Percentiles rank a stretch among this genome's conserved stretches.
Evolutionary conservation across 2,888 invertebrate genomes (phyloP).

Genomic region (Iselma pallidipennis): DNA sequence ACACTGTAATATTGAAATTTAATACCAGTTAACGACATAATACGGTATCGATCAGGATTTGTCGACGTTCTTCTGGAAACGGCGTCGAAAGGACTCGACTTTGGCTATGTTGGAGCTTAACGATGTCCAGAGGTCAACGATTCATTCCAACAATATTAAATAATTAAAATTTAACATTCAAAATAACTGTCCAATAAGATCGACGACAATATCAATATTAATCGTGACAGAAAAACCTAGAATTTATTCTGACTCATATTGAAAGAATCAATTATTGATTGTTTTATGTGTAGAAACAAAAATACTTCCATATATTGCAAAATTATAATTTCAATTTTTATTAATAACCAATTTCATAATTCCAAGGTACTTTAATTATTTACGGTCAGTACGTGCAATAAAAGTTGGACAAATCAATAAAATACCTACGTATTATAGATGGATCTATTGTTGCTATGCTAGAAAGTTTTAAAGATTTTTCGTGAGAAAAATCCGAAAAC

Average conservation of each 20-base stretch:
- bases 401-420: not conserved
- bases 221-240: not conserved
- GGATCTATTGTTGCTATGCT: not conserved
- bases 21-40: not conserved
- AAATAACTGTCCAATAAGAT: not conserved
- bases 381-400: not conserved
- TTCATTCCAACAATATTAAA: not conserved
- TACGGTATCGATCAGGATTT: conserved; percentile 4
- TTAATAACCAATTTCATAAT: not conserved
- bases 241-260: not conserved
- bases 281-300: not conserved
- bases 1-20: not conserved
- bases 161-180: too few relatives aligned
- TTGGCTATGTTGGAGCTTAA: not conserved
- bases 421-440: not conserved
- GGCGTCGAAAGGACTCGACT: conserved; percentile 6
- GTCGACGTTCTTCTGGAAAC: not conserved
- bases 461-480: not conserved
- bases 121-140: conserved; percentile 6
- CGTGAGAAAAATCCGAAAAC: not conserved
- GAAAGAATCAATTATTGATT: not conserved
- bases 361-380: not conserved
- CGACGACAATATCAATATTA: not conserved
- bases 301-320: not conserved
- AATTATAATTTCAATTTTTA: not conserved